These are phyloP conservation scores for Hypolimnas misippus DNA, from an alignment of 2,888 invertebrate genomes.

Conservation along the genomic window DNA sequence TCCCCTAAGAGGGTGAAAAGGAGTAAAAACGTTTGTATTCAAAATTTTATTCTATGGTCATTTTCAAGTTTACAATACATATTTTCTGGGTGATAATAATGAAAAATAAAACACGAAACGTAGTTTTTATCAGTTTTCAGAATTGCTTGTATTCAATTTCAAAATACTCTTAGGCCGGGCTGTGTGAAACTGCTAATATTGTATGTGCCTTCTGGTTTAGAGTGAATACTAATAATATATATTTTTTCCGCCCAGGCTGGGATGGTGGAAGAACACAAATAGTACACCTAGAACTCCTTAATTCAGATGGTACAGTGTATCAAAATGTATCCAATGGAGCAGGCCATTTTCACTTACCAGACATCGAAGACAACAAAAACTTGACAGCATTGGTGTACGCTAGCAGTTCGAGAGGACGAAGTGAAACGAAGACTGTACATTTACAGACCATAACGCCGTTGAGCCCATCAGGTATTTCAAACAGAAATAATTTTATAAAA, in stretches of 20 bases:
- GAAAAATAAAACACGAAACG: too few relatives aligned
- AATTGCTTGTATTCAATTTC: too few relatives aligned
- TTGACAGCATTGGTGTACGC: constrained; percentile 61
- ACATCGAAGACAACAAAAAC: constrained; percentile 53
- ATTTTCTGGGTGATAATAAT: too few relatives aligned
- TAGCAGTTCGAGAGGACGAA: constrained; percentile 58
- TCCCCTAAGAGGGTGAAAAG: too few relatives aligned
- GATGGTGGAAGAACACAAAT: constrained; percentile 66
- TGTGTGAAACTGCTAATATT: too few relatives aligned
- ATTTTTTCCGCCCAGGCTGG: constrained; percentile 57
- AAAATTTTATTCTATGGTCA: too few relatives aligned
- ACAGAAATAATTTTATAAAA: background rate
- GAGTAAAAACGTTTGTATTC: too few relatives aligned
- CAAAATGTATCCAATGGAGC: constrained; percentile 55
- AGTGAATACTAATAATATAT: too few relatives aligned
- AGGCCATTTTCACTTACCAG: constrained; percentile 60
- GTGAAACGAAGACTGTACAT: constrained; percentile 48
- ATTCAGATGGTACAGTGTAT: constrained; percentile 49
- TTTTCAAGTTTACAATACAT: too few relatives aligned
- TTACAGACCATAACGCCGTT: constrained; percentile 54
- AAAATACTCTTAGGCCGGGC: too few relatives aligned
- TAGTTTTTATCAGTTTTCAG: too few relatives aligned
- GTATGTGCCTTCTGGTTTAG: too few relatives aligned
- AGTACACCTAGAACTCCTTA: constrained; percentile 58
- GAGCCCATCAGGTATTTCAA: constrained; percentile 53